Base-by-base conservation (phyloP, 2,113 vertebrate species). In the Campylomormyrus numenius region DNA sequence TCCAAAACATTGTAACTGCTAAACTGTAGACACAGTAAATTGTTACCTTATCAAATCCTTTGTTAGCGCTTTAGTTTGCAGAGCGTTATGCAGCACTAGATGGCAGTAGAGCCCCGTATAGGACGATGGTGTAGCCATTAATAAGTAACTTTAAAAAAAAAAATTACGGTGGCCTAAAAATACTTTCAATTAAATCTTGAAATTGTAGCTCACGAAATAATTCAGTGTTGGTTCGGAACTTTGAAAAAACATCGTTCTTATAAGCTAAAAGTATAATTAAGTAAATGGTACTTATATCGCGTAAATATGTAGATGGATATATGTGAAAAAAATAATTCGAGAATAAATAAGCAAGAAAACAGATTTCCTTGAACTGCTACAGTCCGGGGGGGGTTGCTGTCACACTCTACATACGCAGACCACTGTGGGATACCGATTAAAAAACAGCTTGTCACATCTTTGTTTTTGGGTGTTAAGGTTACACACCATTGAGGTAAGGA, bases 21-120 rank as follows among this genome's bases (percentile, higher is more conserved):
- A 27, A 8, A 66, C 24, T 27, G 24, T 66, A 66, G 27, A 66
- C 58, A 62, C 58, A 66, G 24, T 66, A n/a, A 66, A 27, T 27
- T 66, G 58, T 27, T 3, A 66, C 9, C 24, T 66, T 10, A 27
- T 66, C n/a, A 27, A 27, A 66, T 27, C 58, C n/a, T 66, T 27
- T 10, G 24, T 27, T 10, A 10, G 1, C n/a, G 58, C n/a, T n/a
- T 27, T 70, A 70, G n/a, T 10, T 11, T 1, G 3, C 27, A 83
- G 19, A 21, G 39, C 19, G 15, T 6, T 83, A 11, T 88, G 15
- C 15, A 56, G 15, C 94, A 94, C 93, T 91, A 93, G 94, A 39
- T 95, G 95, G 91, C 93, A 93, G 89, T 94, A 90, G 92, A 89
- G 94, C 10, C 94, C 94, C 56, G 21, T 45, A 85, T 24, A 58